Evolutionary conservation across 2,797 vertebrate genomes (phyloP), one percentile per base, ranked within the genome.

Genomic region (Macropodus opercularis): DNA sequence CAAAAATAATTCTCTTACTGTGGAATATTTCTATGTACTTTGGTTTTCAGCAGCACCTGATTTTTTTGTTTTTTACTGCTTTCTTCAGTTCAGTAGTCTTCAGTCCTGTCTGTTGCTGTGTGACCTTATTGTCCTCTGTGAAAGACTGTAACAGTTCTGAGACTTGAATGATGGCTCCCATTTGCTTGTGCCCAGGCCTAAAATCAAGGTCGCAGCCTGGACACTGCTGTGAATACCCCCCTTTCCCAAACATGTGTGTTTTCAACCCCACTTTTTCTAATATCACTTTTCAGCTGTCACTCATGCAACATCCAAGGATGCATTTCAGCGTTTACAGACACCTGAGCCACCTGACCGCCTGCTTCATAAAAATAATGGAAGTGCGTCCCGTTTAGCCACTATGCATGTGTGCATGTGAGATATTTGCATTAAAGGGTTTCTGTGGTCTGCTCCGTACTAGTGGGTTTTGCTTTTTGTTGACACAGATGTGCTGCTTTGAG

Each of bases 401-500:
- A 35, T 32, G 58, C 58, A 75, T 78, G 80, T 52, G 49, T 77
- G 62, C 46, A 43, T 55, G 50, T 59, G 31, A 69, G 63, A 69
- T 84, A 77, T 86, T 78, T 80, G 75, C 72, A 60, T 82, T 63
- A 54, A 71, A 69, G 54, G 68, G 64, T 75, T 77, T 75, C 63
- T 62, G 62, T 64, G 74, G 70, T 71, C 50, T 63, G 56, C 70
- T 79, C 72, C 68, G 40, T 68, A 63, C 70, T 72, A 73, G 69
- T 63, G 71, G 69, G 55, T 54, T 77, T 63, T 65, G 43, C 29
- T 46, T 46, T 21, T 55, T 87, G 85, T 88, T 89, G 84, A 86
- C 83, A 88, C 83, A 89, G 80, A 89, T 90, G 85, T 88, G 72
- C 78, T 24, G 65, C 75, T 79, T 44, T 50, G 63, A 80, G 69